Percentiles rank a stretch among this genome's conserved stretches.
These are phyloP conservation scores for Hermaeophaga mercurialis DNA, from an alignment of 2,888 invertebrate species.

Conservation along the genomic window DNA sequence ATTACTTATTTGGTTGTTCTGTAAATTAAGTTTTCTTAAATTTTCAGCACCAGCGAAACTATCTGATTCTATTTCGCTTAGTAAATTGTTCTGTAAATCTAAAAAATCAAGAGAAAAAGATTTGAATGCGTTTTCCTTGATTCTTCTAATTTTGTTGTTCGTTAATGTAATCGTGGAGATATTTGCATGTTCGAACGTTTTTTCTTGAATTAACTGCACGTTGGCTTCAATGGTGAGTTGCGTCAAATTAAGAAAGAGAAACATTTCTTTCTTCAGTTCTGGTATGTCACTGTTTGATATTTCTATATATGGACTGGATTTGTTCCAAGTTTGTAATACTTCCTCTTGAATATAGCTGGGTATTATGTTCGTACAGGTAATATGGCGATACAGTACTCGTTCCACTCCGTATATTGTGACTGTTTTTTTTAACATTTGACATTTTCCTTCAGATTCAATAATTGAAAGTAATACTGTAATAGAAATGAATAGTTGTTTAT, in stretches of 20 bases:
- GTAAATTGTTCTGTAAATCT: slow-evolving; percentile 25
- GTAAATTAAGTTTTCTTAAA: slow-evolving; percentile 26
- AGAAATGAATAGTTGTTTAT: neutral
- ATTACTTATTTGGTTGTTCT: slow-evolving; percentile 23
- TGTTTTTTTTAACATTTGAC: slow-evolving; percentile 23
- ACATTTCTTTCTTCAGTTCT: slow-evolving; percentile 24
- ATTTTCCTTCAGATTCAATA: slow-evolving; percentile 11
- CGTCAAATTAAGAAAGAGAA: slow-evolving; percentile 20
- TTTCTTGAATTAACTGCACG: slow-evolving; percentile 25
- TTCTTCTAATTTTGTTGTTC: slow-evolving; percentile 24
- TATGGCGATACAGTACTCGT: slow-evolving; percentile 19
- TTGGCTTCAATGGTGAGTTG: slow-evolving; percentile 19
- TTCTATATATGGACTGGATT: slow-evolving; percentile 10
- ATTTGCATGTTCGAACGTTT: slow-evolving; percentile 23
- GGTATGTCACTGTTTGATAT: slow-evolving; percentile 25
- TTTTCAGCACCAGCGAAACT: slow-evolving; percentile 19
- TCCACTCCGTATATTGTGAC: slow-evolving; percentile 15
- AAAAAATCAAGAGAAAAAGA: slow-evolving; percentile 20
- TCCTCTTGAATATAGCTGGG: slow-evolving; percentile 8
- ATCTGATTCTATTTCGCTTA: slow-evolving; percentile 10
- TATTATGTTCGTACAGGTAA: slow-evolving; percentile 26
- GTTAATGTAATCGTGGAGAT: slow-evolving; percentile 22
- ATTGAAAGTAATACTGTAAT: neutral
- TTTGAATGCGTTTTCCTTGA: slow-evolving; percentile 27
- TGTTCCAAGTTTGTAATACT: slow-evolving; percentile 14